Base-by-base conservation (phyloP, 2,888 invertebrate genomes). In the Halocaridina rubra region DNA sequence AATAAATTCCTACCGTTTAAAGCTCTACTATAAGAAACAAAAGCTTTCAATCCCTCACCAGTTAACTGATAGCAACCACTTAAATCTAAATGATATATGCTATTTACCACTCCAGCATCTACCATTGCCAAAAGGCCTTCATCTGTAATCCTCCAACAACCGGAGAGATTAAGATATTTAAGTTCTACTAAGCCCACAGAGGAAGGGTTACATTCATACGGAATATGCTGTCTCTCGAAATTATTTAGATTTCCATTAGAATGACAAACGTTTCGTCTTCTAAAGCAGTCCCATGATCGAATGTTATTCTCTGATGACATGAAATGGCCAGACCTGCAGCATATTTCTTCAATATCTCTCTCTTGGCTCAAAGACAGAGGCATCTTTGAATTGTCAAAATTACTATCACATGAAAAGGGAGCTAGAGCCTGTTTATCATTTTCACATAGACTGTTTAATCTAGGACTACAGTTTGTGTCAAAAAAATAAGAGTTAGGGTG, bases 81-180 rank as follows among this genome's bases (percentile, higher is more conserved):
- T 3, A 90, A 87, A 78, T 90, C 89, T 19, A 90, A 72, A 46
- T 78, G 88, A 10, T 84, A 84, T 71, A 89, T 86, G 8, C 59
- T 46, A 16, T 95, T 95, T 84, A 95, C 91, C n/a, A 95, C 92
- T 10, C 94, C 94, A 89, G 94, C 93, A 89, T 94, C 94, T 33
- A 81, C 88, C 77, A 89, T 86, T 1, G 92, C 92, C 0, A 92
- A 91, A n/a, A 85, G 81, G 4, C 88, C 85, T n/a, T 85, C 81
- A 16, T 89, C 89, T 53, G 84, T 88, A 13, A 88, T 59, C n/a
- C 78, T 75, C 71, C 79, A 80, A 53, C 86, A 84, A 16, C 88
- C 88, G 16, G 87, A 87, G 13, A 88, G 57, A 72, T 67, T 84
- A 3, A 87, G 57, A 29, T 67, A 39, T 13, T 10, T 24, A 33